Conservation (phyloP, 2,888 invertebrate genomes). For the Linnaemya vulpina region DNA sequence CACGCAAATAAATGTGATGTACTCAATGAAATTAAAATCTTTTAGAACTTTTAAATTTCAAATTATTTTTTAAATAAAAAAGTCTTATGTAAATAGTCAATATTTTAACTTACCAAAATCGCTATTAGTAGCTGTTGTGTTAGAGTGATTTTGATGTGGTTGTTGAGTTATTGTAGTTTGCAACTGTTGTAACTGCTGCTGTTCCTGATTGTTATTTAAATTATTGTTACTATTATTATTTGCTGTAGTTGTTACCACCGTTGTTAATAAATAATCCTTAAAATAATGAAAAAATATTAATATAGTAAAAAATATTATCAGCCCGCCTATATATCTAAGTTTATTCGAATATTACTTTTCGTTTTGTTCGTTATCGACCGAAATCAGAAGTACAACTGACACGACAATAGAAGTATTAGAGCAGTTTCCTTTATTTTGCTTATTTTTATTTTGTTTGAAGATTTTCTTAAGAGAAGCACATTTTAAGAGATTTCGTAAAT, state of each 20-base stretch:
- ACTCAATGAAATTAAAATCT: constrained; percentile 46
- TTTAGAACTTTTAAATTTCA: constrained; percentile 20
- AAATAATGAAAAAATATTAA: constrained; percentile 73
- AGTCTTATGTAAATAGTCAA: constrained; percentile 48
- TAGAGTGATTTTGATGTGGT: constrained; percentile 47
- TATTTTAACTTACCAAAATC: constrained; percentile 66
- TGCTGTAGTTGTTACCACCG: constrained; percentile 71
- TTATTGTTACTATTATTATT: constrained; percentile 67
- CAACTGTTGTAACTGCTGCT: constrained; percentile 58
- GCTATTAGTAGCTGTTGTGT: constrained; percentile 60
- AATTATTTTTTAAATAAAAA: background rate
- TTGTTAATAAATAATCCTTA: constrained; percentile 79
- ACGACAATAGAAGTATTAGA: constrained; percentile 41
- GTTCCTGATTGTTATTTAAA: constrained; percentile 66
- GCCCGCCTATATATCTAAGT: constrained; percentile 40
- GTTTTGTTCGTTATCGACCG: constrained; percentile 66
- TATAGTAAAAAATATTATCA: constrained; percentile 66
- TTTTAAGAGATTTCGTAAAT: constrained; percentile 7
- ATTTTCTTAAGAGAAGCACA: background rate
- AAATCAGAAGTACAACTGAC: constrained; percentile 54
- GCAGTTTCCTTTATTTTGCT: constrained; percentile 30
- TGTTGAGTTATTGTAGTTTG: constrained; percentile 61
- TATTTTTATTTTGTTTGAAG: constrained; percentile 16
- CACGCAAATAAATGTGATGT: constrained; percentile 17
- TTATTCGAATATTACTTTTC: constrained; percentile 49